A percentile compares a stretch with the other conserved stretches of the same genome.
Evolutionary conservation across 2,113 vertebrate genomes (phyloP).

Genomic region (Argyrosomus japonicus): DNA sequence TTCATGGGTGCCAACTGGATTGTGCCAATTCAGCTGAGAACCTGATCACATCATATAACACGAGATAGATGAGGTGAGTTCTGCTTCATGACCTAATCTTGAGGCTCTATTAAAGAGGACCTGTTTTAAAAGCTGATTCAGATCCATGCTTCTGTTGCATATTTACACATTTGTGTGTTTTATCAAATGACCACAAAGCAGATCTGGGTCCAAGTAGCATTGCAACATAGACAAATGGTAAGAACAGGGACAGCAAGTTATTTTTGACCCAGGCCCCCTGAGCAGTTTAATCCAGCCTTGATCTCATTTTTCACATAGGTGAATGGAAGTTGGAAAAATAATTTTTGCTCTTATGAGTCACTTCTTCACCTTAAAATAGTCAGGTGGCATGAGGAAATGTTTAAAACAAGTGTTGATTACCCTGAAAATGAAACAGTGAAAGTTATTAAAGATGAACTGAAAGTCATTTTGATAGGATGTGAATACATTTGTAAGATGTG

Average conservation of each 20-base stretch:
- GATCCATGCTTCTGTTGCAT: background rate
- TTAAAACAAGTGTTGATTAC: constrained; percentile 6
- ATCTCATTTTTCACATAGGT: background rate
- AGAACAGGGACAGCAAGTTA: background rate
- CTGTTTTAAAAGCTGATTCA: background rate
- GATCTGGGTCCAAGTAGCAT: background rate
- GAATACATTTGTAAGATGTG: background rate
- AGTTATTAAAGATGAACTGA: background rate
- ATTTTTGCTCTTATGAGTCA: background rate
- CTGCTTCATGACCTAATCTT: background rate
- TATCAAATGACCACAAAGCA: background rate
- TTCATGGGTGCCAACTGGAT: background rate
- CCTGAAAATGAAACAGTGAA: background rate
- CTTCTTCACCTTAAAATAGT: background rate
- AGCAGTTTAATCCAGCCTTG: background rate
- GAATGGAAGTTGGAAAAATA: background rate
- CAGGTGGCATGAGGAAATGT: background rate
- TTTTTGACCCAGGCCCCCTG: background rate
- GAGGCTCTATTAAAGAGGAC: background rate
- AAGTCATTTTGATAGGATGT: background rate
- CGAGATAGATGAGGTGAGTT: background rate
- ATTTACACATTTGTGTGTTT: background rate
- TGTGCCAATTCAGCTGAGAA: background rate
- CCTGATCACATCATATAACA: background rate
- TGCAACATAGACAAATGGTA: background rate